These are phyloP conservation scores for Oxytorus armatus DNA, from an alignment of 2,888 invertebrate genomes.

Conservation along the genomic window DNA sequence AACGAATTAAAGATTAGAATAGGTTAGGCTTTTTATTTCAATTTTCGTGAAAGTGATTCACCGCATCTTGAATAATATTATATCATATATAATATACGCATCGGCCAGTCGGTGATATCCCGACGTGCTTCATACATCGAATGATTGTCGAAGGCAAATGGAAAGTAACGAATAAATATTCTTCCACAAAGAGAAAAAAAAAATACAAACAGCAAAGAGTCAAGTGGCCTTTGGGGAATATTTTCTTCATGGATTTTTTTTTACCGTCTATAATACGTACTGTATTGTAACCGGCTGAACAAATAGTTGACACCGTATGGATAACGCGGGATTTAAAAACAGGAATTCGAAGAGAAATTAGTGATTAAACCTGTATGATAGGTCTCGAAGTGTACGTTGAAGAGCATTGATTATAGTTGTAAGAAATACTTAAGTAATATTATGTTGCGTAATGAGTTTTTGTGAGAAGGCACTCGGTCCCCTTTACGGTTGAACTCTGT, in stretches of 20 bases:
- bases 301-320: constrained; percentile 31
- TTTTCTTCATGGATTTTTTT: constrained; percentile 47
- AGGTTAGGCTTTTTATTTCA: constrained; percentile 78
- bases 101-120: constrained; percentile 65
- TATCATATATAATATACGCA: constrained; percentile 24
- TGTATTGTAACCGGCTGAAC: constrained; percentile 39
- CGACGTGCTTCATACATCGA: constrained; percentile 55
- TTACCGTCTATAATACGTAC: constrained; percentile 43
- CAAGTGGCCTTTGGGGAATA: constrained; percentile 66
- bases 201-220: constrained; percentile 20
- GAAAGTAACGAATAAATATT: constrained; percentile 36
- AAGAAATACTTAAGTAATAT: constrained; percentile 70
- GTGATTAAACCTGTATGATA: constrained; percentile 77
- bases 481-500: constrained; percentile 83
- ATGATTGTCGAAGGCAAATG: constrained; percentile 38
- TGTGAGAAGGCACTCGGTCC: constrained; percentile 83
- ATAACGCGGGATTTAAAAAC: neutral
- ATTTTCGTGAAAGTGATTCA: constrained; percentile 70
- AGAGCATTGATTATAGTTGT: constrained; percentile 73
- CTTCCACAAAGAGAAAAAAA: constrained; percentile 13
- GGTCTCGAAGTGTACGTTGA: constrained; percentile 75
- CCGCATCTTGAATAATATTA: constrained; percentile 42
- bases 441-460: constrained; percentile 74
- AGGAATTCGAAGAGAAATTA: constrained; percentile 68
- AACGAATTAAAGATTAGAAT: constrained; percentile 74